Percentiles rank a stretch among this genome's conserved stretches.
These are phyloP conservation scores for Macrobrachium rosenbergii DNA, from an alignment of 1,140 invertebrate species.

Conservation along the genomic window DNA sequence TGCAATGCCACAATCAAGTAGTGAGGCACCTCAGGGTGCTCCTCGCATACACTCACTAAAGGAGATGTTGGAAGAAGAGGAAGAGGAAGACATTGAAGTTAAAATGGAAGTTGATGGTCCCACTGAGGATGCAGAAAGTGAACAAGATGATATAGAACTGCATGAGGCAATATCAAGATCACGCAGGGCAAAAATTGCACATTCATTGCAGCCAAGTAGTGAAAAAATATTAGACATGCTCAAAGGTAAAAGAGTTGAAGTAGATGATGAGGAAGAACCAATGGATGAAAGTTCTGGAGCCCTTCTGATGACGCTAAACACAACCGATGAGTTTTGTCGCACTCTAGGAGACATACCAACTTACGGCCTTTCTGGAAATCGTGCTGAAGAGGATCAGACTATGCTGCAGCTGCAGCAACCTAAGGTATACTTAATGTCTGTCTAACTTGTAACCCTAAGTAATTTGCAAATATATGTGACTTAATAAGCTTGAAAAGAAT, in stretches of 20 bases:
- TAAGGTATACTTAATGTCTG: slow-evolving; percentile 21
- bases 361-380: slow-evolving; percentile 78
- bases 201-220: slow-evolving; percentile 75
- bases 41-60: slow-evolving; percentile 35
- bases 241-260: slow-evolving; percentile 72
- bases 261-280: slow-evolving; percentile 70
- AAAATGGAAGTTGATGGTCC: slow-evolving; percentile 23
- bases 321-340: slow-evolving; percentile 97
- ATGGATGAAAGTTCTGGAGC: slow-evolving; percentile 60
- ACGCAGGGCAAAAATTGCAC: slow-evolving; percentile 54
- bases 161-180: slow-evolving; percentile 64
- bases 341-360: slow-evolving; percentile 96
- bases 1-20: not conserved
- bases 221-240: slow-evolving; percentile 86
- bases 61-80: slow-evolving; percentile 63
- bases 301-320: slow-evolving; percentile 84
- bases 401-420: slow-evolving; percentile 77
- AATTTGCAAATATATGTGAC: not conserved
- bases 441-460: not conserved
- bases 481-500: not conserved
- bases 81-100: slow-evolving; percentile 38
- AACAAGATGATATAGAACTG: slow-evolving; percentile 66
- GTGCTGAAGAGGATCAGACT: slow-evolving; percentile 80
- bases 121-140: slow-evolving; percentile 36
- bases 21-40: slow-evolving; percentile 23